Evolutionary conservation across 2,113 vertebrate species (phyloP), one percentile per base, ranked within the genome.

Genomic region (Ochotona curzoniae): DNA sequence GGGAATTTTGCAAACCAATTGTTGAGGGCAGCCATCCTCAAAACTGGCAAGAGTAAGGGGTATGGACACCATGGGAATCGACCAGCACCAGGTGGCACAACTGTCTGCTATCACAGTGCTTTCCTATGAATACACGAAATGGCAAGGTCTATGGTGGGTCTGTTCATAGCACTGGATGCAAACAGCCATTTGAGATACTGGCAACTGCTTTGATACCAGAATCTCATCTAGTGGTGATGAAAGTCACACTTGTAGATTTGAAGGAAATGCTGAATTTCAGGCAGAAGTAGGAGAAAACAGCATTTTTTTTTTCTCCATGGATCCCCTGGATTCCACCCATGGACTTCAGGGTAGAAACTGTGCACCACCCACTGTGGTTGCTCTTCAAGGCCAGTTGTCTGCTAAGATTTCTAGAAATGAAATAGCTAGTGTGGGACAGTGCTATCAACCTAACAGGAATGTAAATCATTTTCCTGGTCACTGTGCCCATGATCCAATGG

Each of bases 231-330:
- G 32, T 79, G 54, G 38, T 44, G 64, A 35, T 79, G 38, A 78
- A 82, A 61, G 15, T 90, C 67, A 70, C 57, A 23, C 14, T 21
- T 85, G 92, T 4, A 23, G 8, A 78, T 82, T 18, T 4, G 49
- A 64, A 81, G 51, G 54, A 79, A 91, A 91, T 79, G 76, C 60
- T 86, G 49, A 54, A 49, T 67, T 91, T 91, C 44, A 60, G 9
- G 71, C 83, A 81, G 73, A 88, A 83, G 73, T 60, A 64, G 51
- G 47, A 91, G 61, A 63, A 93, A 89, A 80, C 75, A 93, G 61
- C 30, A 38, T 26, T 7, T 57, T 84, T 47, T 67, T 54, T 73
- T 63, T 60, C 26, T 28, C 13, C 23, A 44, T 3, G 1, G 17
- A 21, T 3, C 32, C 35, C 8, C 51, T 93, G 44, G 69, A 51